Base-by-base conservation (phyloP, 2,888 invertebrate genomes). In the Eudemis profundana region DNA sequence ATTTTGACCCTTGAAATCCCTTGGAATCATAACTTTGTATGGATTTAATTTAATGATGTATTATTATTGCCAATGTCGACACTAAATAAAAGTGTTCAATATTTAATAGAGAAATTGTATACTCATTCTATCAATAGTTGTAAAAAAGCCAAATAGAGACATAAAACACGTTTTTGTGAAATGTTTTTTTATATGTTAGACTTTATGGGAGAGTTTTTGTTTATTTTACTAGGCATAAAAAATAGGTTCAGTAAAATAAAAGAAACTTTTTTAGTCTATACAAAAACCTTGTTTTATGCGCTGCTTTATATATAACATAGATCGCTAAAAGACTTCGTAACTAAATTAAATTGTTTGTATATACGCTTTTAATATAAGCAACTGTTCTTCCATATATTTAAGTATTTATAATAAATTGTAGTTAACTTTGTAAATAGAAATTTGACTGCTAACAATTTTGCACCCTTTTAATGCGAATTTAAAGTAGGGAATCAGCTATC, bases 321-420 rank as follows among this genome's bases (percentile, higher is more conserved):
- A 2, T 21, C n/a, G n/a, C 12, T n/a, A 56, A 56, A 29, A 56
- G 42, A 56, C 56, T 54, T 27, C 12, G 54, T 40, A 15, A 42
- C 7, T 40, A 44, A 14, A 51, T 17, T 64, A 46, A 40, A 21
- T 21, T 71, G 67, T 74, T 76, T 63, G 70, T 73, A 75, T 12
- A 69, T 66, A 73, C 70, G 81, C 79, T 82, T 84, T 82, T 84
- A 79, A 81, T 77, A 1, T 72, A 70, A 65, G 61, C 21, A 53
- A 61, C 54, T 57, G 66, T 56, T 62, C 64, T 64, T 64, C 64
- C 64, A 64, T 59, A 47, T 40, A 47, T 29, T 12, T 47, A 46
- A 62, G 47, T 42, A 49, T 27, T 15, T 49, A 54, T 42, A 17
- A 17, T 29, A 19, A 17, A n/a, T n/a, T n/a, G n/a, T n/a, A n/a